These are phyloP conservation scores for Deilephila porcellus DNA, from an alignment of 2,888 invertebrate species.

Conservation along the genomic window DNA sequence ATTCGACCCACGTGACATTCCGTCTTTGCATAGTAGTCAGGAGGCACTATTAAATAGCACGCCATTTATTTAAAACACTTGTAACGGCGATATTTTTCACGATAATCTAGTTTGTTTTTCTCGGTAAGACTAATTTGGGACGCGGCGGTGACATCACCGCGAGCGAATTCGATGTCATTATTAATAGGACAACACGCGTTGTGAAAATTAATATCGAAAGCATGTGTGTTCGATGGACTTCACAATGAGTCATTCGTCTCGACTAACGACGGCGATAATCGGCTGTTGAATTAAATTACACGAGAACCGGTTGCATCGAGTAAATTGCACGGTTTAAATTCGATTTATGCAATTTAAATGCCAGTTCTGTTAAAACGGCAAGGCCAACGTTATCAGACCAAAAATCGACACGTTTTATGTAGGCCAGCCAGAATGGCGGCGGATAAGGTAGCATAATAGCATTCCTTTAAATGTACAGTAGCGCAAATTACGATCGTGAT, in stretches of 20 bases:
- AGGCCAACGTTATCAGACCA: constrained; percentile 76
- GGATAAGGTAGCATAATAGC: constrained; percentile 66
- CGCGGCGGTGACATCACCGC: constrained; percentile 51
- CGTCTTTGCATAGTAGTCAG: constrained; percentile 31
- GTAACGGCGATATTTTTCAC: background rate
- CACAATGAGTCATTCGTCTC: constrained; percentile 63
- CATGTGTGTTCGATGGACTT: constrained; percentile 50
- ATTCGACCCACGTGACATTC: constrained; percentile 47
- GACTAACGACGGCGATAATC: constrained; percentile 58
- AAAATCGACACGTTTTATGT: constrained; percentile 79
- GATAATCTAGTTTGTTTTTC: constrained; percentile 25
- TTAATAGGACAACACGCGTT: constrained; percentile 43
- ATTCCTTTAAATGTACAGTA: constrained; percentile 74
- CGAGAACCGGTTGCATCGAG: constrained; percentile 69
- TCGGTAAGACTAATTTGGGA: constrained; percentile 25
- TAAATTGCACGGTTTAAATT: constrained; percentile 70
- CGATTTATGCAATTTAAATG: constrained; percentile 76
- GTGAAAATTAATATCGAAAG: constrained; percentile 57
- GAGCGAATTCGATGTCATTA: constrained; percentile 48
- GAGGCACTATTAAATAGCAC: constrained; percentile 12
- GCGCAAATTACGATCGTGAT: constrained; percentile 75
- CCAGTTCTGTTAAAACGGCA: constrained; percentile 70
- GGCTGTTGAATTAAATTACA: constrained; percentile 67
- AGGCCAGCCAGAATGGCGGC: constrained; percentile 70
- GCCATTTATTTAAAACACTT: background rate